phyloP scores from a whole-genome alignment of 2,113 vertebrate species.

The Rafetus swinhoei region DNA sequence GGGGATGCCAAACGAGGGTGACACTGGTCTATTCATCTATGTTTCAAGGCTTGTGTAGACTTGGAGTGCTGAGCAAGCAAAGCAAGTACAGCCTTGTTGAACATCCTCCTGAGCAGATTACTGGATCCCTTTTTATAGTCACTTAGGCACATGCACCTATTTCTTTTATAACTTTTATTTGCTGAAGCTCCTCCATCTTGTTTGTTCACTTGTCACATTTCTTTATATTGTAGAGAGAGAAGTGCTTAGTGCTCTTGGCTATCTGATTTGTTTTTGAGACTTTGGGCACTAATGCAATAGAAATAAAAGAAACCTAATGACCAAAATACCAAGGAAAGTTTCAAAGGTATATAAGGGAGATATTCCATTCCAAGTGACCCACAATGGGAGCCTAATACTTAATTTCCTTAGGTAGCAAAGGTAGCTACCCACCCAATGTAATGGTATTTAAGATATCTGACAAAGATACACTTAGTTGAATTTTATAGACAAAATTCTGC shows the following conservation, averaged over 20 bases:
- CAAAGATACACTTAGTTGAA: fast-evolving
- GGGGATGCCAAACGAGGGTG: not conserved
- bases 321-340: not conserved
- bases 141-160: not conserved
- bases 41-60: not conserved
- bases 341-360: not conserved
- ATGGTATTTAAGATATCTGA: not conserved
- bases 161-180: not conserved
- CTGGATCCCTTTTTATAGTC: not conserved
- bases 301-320: not conserved
- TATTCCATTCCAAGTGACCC: not conserved
- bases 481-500: not conserved
- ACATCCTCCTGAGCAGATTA: not conserved
- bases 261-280: not conserved
- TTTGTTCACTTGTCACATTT: not conserved
- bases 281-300: not conserved
- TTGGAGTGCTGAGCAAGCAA: not conserved
- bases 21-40: not conserved
- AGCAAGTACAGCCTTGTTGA: not conserved
- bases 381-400: not conserved
- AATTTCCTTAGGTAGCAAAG: not conserved
- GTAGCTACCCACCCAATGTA: not conserved
- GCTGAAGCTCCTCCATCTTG: not conserved
- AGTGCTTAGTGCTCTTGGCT: not conserved
- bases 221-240: not conserved